Percentiles rank a stretch among this genome's conserved stretches.
Conservation (phyloP, 2,888 invertebrate species). For the Steinernema scapterisci region DNA sequence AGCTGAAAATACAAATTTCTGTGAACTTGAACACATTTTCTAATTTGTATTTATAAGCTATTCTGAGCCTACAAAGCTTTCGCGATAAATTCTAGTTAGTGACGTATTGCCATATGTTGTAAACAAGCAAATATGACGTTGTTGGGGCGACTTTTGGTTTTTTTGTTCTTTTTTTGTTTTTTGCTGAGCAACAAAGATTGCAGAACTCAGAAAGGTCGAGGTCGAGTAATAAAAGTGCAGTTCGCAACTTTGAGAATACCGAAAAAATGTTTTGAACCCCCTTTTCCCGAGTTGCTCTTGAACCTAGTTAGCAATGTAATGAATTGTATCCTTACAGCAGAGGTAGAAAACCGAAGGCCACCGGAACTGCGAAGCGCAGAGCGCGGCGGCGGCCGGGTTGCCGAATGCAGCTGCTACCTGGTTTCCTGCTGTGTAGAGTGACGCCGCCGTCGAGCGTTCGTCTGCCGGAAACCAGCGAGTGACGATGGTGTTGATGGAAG, state of each 20-base stretch:
- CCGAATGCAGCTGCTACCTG: constrained; percentile 56
- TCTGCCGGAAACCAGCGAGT: constrained; percentile 57
- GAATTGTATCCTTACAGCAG: constrained; percentile 37
- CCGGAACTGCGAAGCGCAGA: constrained; percentile 48
- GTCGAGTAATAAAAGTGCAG: too few species aligned
- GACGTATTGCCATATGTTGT: too few species aligned
- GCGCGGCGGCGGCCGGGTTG: constrained; percentile 48
- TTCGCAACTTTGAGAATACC: too few species aligned
- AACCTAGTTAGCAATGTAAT: too few species aligned
- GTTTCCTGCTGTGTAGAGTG: constrained; percentile 57
- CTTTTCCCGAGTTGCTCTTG: not conserved
- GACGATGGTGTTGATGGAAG: constrained; percentile 52
- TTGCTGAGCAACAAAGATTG: not conserved
- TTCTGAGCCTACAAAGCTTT: too few species aligned
- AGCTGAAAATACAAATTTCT: constrained; percentile 23
- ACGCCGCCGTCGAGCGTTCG: constrained; percentile 53
- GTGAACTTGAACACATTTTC: not conserved
- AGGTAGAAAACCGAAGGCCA: constrained; percentile 58
- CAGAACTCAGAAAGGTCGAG: too few species aligned
- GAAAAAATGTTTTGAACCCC: constrained; percentile 19
- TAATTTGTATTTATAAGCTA: not conserved
- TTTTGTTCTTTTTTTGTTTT: not conserved
- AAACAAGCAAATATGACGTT: too few species aligned
- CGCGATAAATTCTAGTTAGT: too few species aligned
- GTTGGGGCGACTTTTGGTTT: not conserved